These are phyloP conservation scores for Chalcosyrphus nemorum DNA, from an alignment of 2,888 invertebrate genomes.

Conservation along the genomic window DNA sequence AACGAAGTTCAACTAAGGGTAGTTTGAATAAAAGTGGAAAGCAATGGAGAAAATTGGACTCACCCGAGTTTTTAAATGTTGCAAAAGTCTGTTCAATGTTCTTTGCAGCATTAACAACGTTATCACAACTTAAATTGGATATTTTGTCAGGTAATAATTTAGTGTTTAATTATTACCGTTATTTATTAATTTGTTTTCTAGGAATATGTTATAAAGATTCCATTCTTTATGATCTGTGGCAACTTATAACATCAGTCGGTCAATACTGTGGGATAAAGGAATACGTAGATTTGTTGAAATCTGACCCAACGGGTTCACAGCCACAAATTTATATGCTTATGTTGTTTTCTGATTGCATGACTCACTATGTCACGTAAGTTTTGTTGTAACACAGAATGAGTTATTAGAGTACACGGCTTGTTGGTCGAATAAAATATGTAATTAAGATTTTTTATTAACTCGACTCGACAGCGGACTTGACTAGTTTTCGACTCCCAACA, in stretches of 20 bases:
- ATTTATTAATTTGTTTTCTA: conserved; percentile 78
- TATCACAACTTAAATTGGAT: conserved; percentile 94
- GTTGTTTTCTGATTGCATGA: conserved; percentile 96
- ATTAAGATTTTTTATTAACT: too few species aligned
- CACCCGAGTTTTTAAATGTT: conserved; percentile 91
- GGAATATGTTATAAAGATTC: conserved; percentile 97
- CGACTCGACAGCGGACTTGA: too few species aligned
- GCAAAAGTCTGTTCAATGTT: conserved; percentile 95
- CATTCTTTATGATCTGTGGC: conserved; percentile 94
- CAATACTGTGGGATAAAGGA: conserved; percentile 94
- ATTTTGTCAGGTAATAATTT: conserved; percentile 90
- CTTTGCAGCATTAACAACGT: conserved; percentile 93
- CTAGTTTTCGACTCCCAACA: too few species aligned
- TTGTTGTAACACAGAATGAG: too few species aligned
- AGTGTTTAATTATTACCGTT: not conserved
- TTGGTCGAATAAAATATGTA: too few species aligned
- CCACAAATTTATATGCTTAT: conserved; percentile 97
- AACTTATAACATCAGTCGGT: conserved; percentile 93
- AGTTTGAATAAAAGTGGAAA: conserved; percentile 84
- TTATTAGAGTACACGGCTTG: too few species aligned
- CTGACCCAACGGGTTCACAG: conserved; percentile 90
- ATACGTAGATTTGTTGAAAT: conserved; percentile 92
- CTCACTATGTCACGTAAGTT: conserved; percentile 95
- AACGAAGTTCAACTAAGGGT: conserved; percentile 84
- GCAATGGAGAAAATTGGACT: conserved; percentile 87